Percentiles rank a stretch among this genome's conserved stretches.
phyloP scores from a whole-genome alignment of 2,888 invertebrate species.

The Chloroclystis v-ata region DNA sequence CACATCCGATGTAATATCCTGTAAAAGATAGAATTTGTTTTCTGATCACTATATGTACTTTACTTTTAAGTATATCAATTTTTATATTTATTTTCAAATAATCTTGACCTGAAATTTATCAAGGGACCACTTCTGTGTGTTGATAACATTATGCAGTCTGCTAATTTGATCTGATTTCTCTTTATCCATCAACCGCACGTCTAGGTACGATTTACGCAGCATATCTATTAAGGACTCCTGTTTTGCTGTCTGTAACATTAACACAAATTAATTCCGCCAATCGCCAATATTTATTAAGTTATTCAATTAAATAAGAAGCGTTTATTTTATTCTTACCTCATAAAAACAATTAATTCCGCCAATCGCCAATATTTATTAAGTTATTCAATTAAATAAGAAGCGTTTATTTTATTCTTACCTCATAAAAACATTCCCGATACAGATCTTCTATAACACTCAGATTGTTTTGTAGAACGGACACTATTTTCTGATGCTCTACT shows the following conservation, averaged over 20 bases:
- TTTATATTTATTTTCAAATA: not conserved
- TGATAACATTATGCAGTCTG: constrained; percentile 43
- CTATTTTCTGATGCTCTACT: constrained; percentile 42
- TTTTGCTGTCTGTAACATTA: constrained; percentile 52
- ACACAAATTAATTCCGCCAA: not conserved
- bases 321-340: constrained; percentile 50
- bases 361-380: too few relatives aligned
- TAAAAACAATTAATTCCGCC: too few relatives aligned
- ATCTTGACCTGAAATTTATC: constrained; percentile 49
- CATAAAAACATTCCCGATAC: constrained; percentile 67
- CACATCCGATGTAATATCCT: constrained; percentile 62
- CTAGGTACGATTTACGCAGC: constrained; percentile 53
- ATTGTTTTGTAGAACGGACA: constrained; percentile 52
- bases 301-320: not conserved
- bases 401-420: constrained; percentile 45
- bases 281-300: too few relatives aligned
- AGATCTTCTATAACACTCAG: constrained; percentile 60
- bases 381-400: not conserved
- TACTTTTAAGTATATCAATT: too few relatives aligned
- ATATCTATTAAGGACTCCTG: constrained; percentile 61
- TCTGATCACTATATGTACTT: too few relatives aligned
- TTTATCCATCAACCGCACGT: constrained; percentile 50
- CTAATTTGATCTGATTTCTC: constrained; percentile 47
- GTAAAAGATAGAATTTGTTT: too few relatives aligned
- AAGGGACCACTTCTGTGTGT: constrained; percentile 49